phyloP scores from a whole-genome alignment of 2,888 invertebrate genomes.

The Anoncus sp. region DNA sequence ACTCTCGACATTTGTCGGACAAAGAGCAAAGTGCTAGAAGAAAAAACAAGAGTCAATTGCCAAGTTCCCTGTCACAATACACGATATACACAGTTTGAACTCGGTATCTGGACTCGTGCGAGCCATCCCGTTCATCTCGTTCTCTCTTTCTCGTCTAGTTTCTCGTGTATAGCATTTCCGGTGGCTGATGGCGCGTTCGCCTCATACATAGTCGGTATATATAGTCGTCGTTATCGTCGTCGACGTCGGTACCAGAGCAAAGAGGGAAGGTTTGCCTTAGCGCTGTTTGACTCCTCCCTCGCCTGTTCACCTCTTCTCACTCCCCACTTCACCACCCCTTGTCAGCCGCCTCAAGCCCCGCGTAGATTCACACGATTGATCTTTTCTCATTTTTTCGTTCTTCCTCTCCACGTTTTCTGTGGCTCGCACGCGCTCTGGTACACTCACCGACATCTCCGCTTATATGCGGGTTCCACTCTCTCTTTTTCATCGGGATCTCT shows the following conservation, averaged over 20 bases:
- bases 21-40: conserved; percentile 4
- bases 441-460: conserved; percentile 24
- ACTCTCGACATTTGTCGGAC: neutral
- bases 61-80: conserved; percentile 50
- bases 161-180: conserved; percentile 5
- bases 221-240: conserved; percentile 48
- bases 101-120: conserved; percentile 46
- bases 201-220: conserved; percentile 21
- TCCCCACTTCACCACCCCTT: conserved; percentile 64
- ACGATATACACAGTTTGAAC: conserved; percentile 54
- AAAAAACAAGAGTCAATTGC: conserved; percentile 34
- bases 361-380: conserved; percentile 65
- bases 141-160: conserved; percentile 34
- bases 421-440: conserved; percentile 39
- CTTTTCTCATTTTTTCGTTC: conserved; percentile 48
- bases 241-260: conserved; percentile 65
- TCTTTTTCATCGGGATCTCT: conserved; percentile 39
- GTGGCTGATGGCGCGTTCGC: conserved; percentile 40
- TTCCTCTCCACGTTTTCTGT: conserved; percentile 28
- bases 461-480: conserved; percentile 36
- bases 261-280: conserved; percentile 75
- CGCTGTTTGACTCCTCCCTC: conserved; percentile 78
- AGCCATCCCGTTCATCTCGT: conserved; percentile 29
- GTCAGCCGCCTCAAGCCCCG: conserved; percentile 65
- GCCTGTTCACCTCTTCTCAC: conserved; percentile 61